Base-by-base conservation (phyloP, 2,888 invertebrate species). In the Autographa pulchrina region DNA sequence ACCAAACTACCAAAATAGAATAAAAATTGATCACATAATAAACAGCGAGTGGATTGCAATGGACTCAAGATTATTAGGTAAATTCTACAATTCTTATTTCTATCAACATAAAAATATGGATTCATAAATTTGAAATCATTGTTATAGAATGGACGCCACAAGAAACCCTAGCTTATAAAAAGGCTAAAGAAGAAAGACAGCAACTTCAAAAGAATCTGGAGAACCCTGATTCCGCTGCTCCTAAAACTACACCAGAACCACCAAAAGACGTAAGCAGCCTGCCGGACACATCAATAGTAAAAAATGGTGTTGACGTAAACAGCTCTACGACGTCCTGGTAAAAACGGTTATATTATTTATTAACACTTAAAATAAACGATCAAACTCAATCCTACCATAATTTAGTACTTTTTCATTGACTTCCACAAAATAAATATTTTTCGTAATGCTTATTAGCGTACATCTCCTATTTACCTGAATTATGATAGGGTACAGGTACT, bases 21-120 rank as follows among this genome's bases (percentile, higher is more conserved):
- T 96, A 82, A 96, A 94, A 81, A 91, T 97, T 48, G 96, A 97
- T 0, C 96, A 96, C 81, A 91, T 97, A 59, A 89, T 97, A 74
- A 92, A 91, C 63, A 92, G 94, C 65, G 94, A 94, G 85, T 97
- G 97, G 97, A 95, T 97, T 67, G 96, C 96, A 7, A 97, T 97
- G 97, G 97, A 97, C 91, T 95, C 97, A 1, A 91, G 96, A 84
- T 87, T 96, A 76, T 82, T 93, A 77, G 96, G 96, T 96, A 65
- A 72, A 56, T n/a, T 7, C n/a, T n/a, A 48, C 14, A 16, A 43
- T 0, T 43, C 16, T 43, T 48, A n/a, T n/a, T 16, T n/a, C 48
- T n/a, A 6, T 48, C n/a, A 7, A 48, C 8, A 48, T 8, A n/a
- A 6, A 48, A 16, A 41, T 56, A 54, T 20, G 3, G 11, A 20